Conservation (phyloP, 2,113 vertebrate genomes). For the Otis tarda region DNA sequence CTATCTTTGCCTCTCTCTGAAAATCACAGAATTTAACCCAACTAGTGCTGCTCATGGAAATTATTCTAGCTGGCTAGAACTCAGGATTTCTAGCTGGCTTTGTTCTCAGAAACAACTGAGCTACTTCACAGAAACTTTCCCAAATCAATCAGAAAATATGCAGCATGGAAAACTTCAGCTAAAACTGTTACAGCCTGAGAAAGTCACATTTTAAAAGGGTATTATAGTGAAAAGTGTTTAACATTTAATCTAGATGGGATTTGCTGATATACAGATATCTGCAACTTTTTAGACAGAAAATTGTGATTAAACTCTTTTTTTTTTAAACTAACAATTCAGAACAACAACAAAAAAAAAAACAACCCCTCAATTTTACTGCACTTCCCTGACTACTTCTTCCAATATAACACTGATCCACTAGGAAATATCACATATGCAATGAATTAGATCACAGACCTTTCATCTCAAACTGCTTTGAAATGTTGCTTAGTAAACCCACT, state of each 20-base stretch:
- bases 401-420: not conserved
- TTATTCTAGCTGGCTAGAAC: not conserved
- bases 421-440: constrained; percentile 52
- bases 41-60: not conserved
- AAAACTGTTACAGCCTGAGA: not conserved
- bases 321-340: not conserved
- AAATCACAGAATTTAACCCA: constrained; percentile 36
- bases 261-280: not conserved
- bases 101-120: constrained; percentile 49
- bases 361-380: not conserved
- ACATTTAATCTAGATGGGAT: not conserved
- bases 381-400: not conserved
- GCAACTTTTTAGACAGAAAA: not conserved
- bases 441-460: constrained; percentile 48
- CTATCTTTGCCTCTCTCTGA: constrained; percentile 23
- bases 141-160: not conserved
- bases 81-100: constrained; percentile 27
- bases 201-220: not conserved
- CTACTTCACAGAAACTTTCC: constrained; percentile 12
- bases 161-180: not conserved
- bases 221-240: not conserved
- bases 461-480: constrained; percentile 59
- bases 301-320: not conserved
- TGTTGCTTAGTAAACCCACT: not conserved
- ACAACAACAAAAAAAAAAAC: not conserved